Evolutionary conservation across 2,797 vertebrate species (phyloP), one percentile per base, ranked within the genome.

Genomic region (Chelidonichthys spinosus): DNA sequence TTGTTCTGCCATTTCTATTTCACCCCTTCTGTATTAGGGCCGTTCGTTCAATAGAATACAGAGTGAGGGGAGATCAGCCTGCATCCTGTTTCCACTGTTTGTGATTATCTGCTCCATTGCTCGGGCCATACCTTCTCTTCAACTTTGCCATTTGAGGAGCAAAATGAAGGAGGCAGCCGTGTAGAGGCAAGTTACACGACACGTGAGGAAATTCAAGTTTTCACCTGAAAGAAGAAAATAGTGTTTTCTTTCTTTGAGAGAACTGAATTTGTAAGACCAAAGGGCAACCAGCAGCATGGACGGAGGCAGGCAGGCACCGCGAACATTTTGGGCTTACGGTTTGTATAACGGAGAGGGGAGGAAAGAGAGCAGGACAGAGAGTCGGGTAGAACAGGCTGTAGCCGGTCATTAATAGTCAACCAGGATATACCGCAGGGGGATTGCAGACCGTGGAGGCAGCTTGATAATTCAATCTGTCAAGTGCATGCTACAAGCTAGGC

Each of bases 391-490:
- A 82, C 65, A 79, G 78, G 84, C 89, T 85, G 78, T 68, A 83
- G 79, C 82, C 66, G 87, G 88, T 90, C 92, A 92, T 93, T 93
- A 93, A 93, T 90, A 93, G 90, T 93, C 92, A 90, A 92, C 85
- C 88, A 90, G 88, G 86, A 90, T 86, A 80, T 86, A 87, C 89
- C 85, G 63, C 79, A 3, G 89, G 87, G 91, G 88, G 83, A 90
- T 87, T 82, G 85, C 83, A 88, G 86, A 93, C 87, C 69, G 76
- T 75, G 79, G 79, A 88, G 87, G 85, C 88, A 88, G 88, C 78
- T 94, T 93, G 93, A 95, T 94, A 92, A 94, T 94, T 94, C 90
- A 93, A 94, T 94, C 91, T 94, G 91, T 92, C 91, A 92, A 87
- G 90, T 79, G 66, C 81, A 80, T 33, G 74, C 86, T 92, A 90